Conservation (phyloP, 2,113 vertebrate genomes). For the Riparia riparia region DNA sequence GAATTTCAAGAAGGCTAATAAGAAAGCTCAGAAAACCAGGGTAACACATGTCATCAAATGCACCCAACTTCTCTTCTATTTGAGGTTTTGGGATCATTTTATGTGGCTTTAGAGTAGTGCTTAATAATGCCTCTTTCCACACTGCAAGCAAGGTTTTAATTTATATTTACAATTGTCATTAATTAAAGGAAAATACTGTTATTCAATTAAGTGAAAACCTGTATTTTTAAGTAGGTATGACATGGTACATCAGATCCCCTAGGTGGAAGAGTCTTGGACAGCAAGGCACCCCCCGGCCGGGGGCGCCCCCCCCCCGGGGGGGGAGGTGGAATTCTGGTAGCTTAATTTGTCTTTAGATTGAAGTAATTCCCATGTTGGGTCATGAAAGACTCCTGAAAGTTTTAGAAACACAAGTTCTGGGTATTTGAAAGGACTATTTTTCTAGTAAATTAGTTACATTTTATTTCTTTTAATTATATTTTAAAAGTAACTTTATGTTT, state of each 20-base stretch:
- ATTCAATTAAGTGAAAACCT: neutral
- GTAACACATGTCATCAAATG: neutral
- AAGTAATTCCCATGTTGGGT: neutral
- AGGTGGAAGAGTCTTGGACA: neutral
- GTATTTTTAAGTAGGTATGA: neutral
- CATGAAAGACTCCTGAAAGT: neutral
- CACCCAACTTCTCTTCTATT: neutral
- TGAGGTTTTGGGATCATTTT: neutral
- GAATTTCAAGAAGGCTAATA: too few relatives aligned
- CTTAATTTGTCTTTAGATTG: neutral
- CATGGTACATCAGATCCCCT: neutral
- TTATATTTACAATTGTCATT: neutral
- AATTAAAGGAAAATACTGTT: neutral
- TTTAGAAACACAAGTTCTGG: neutral
- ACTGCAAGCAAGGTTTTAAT: neutral
- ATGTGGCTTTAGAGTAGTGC: neutral
- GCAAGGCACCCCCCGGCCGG: too few relatives aligned
- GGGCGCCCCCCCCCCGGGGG: too few relatives aligned
- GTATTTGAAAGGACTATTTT: neutral
- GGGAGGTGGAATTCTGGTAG: too few relatives aligned
- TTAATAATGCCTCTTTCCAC: neutral
- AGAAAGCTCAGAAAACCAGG: too few relatives aligned
- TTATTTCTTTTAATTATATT: neutral
- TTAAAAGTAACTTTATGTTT: neutral
- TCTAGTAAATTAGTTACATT: accelerated